These are phyloP conservation scores for Lanius collurio DNA, from an alignment of 2,113 vertebrate genomes.

Conservation along the genomic window DNA sequence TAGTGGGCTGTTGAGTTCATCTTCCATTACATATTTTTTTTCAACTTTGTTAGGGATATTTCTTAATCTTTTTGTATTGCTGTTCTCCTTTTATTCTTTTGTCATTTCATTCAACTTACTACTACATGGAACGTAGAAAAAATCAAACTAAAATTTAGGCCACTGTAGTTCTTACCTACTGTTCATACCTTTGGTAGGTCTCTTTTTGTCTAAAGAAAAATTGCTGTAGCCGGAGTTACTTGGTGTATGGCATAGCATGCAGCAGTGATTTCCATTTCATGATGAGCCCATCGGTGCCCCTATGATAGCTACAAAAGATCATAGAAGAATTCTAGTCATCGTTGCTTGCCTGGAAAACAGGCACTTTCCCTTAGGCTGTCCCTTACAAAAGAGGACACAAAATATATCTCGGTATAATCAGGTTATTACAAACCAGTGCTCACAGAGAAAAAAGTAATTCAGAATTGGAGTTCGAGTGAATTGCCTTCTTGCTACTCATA, in stretches of 20 bases:
- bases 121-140: neutral
- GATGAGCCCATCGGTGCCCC: neutral
- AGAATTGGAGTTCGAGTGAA: neutral
- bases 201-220: neutral
- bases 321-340: neutral
- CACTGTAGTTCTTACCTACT: neutral
- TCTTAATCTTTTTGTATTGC: neutral
- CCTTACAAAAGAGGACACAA: neutral
- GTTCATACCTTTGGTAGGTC: neutral
- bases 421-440: neutral
- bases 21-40: neutral
- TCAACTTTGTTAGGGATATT: rapidly evolving
- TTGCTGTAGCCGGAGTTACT: neutral
- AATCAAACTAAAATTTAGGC: neutral
- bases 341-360: neutral
- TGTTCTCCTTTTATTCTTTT: neutral
- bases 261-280: neutral
- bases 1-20: neutral
- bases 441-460: neutral
- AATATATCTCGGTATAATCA: neutral
- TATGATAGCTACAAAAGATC: neutral
- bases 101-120: neutral
- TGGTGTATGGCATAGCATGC: neutral
- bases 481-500: neutral
- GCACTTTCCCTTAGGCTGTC: neutral